Base-by-base conservation (phyloP, 2,797 vertebrate species). In the Babyrousa celebensis region DNA sequence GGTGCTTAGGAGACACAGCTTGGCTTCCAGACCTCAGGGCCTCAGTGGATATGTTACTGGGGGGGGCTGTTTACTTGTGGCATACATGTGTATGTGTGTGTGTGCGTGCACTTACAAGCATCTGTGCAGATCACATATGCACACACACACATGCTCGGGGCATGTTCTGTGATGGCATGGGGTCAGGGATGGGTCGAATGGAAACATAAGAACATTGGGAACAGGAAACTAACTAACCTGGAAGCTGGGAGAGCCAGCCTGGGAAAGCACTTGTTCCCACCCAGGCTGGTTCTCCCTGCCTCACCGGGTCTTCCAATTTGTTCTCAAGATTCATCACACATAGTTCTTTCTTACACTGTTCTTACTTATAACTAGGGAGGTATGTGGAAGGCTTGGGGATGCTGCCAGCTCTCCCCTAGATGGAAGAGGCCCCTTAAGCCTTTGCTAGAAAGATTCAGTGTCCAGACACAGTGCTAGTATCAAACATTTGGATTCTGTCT, bases 21-120 rank as follows among this genome's bases (percentile, higher is more conserved):
- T 12, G 15, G 68, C 15, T 67, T 54, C 27, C 21, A 89, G 62
- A 56, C 18, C 15, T 43, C 29, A 23, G 10, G 43, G 29, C 25
- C 36, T n/a, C 71, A 16, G 4, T 78, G 40, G 48, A 32, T 27
- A 12, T 27, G 6, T n/a, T 70, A 11, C 5, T 67, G 23, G 88
- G n/a, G n/a, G 40, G 36, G 29, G 11, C 62, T 54, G 6, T 36
- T 36, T 67, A 65, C 32, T 62, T 63, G 4, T 52, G 36, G 62
- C 5, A 4, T 62, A 2, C 1, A 7, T 9, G 25, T 23, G 12
- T 3, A 9, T 2, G 36, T 14, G 0, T 60, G 32, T 32, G 43
- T 6, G 0, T 17, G 48, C 12, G 12, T n/a, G 3, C 17, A 23
- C 15, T n/a, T 15, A 3, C 18, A 4, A 54, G 27, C 32, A 36